Evolutionary conservation across 35 echinoderm and acorn worm species (phyloP), one percentile per base, ranked within the genome.

Genomic region (Amphiura filiformis): DNA sequence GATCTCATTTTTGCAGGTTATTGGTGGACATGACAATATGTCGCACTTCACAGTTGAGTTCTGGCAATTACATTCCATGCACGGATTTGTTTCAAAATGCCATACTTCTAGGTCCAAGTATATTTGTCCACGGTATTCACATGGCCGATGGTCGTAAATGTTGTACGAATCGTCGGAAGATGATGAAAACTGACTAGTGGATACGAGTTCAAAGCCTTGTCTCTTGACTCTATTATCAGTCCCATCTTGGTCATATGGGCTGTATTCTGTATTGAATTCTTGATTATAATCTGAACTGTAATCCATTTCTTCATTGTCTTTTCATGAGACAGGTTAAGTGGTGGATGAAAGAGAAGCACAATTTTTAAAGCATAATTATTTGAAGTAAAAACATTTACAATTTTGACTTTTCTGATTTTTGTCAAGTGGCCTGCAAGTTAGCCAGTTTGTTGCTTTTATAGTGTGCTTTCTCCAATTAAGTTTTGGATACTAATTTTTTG

Each of bases 31-130:
- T 41, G 88, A 94, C 40, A 81, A 82, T 18, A 88, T 97, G n/a
- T 85, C 83, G 56, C 95, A 97, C 26, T 77, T 91, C 38, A 92
- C 91, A 33, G 92, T 97, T 34, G 88, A 85, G 77, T 94, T 94
- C n/a, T 86, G 36, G 52, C 95, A 97, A 76, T 15, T 47, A 75
- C 95, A 97, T 9, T 47, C 86, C 65, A 89, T 89, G 83, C 95
- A 97, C 76, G 91, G 86, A 56, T 97, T 80, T 30, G 81, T 65
- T 38, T 86, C 77, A 22, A 34, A 39, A 17, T 85, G 14, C 92
- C 89, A 97, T 31, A 37, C 30, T 28, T 91, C 77, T 1, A 61
- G 86, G 52, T 97, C 88, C 9, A 75, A 39, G 76, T 97, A 89
- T 0, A 84, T 81, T 31, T 76, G 37, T 39, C 86, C 87, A 57